Evolutionary conservation across 1,140 invertebrate genomes (phyloP).

Genomic region (Linepithema humile): DNA sequence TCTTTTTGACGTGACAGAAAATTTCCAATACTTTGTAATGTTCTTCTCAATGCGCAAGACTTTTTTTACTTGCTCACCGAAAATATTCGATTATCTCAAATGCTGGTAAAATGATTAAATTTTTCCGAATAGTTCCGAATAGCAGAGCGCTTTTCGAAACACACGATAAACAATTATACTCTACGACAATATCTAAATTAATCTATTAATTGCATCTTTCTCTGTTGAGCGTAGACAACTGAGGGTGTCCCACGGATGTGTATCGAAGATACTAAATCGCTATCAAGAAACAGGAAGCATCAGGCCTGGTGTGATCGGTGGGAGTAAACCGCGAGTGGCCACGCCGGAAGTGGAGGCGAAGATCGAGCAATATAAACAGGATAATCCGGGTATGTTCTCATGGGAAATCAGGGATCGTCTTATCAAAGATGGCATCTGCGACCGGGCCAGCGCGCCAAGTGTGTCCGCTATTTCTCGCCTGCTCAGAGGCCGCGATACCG

Average conservation of each 20-base stretch:
- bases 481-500: slow-evolving; percentile 89
- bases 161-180: too few species aligned
- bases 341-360: slow-evolving; percentile 92
- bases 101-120: too few species aligned
- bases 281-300: slow-evolving; percentile 94
- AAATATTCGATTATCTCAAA: too few species aligned
- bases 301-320: slow-evolving; percentile 92
- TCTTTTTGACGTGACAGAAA: too few species aligned
- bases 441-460: slow-evolving; percentile 91
- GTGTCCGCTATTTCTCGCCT: slow-evolving; percentile 93
- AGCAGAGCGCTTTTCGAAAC: too few species aligned
- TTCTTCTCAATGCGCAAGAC: too few species aligned
- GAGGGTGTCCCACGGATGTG: slow-evolving; percentile 92
- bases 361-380: slow-evolving; percentile 94
- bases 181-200: too few species aligned
- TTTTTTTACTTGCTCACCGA: too few species aligned
- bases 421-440: slow-evolving; percentile 93
- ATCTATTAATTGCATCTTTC: too few species aligned
- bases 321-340: slow-evolving; percentile 90
- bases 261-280: slow-evolving; percentile 93
- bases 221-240: slow-evolving; percentile 86
- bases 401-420: slow-evolving; percentile 96
- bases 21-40: too few species aligned
- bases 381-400: slow-evolving; percentile 95
- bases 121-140: too few species aligned